phyloP scores from a whole-genome alignment of 2,797 vertebrate genomes.

The Rallus crepitans region DNA sequence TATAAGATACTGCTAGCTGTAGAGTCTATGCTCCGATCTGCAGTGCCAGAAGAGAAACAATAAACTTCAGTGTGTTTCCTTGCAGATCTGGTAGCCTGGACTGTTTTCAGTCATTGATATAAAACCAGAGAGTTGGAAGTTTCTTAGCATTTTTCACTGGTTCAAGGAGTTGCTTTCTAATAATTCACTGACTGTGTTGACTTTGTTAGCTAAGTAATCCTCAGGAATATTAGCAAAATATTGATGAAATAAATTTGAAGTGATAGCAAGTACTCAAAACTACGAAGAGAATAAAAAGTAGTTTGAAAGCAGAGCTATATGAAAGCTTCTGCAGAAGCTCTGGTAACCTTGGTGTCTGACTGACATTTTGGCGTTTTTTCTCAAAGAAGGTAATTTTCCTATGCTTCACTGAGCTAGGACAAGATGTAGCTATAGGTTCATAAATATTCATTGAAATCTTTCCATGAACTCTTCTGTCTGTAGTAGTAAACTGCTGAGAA shows the following conservation, averaged over 20 bases:
- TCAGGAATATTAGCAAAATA: slow-evolving; percentile 1
- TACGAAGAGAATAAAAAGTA: neutral
- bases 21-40: neutral
- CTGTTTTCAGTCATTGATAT: neutral
- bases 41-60: neutral
- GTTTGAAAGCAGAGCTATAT: neutral
- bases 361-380: neutral
- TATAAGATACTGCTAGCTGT: neutral
- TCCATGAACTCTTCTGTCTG: neutral
- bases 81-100: neutral
- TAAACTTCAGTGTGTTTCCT: slow-evolving; percentile 2
- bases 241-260: neutral
- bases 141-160: neutral
- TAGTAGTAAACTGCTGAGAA: neutral
- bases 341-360: neutral
- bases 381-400: neutral
- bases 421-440: neutral
- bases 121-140: neutral
- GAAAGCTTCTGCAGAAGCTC: neutral
- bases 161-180: neutral
- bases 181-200: neutral
- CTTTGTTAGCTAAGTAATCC: neutral
- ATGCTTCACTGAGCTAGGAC: neutral
- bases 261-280: neutral
- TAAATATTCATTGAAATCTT: neutral